phyloP scores from a whole-genome alignment of 2,888 invertebrate genomes.

The Gandaritis pyraliata region DNA sequence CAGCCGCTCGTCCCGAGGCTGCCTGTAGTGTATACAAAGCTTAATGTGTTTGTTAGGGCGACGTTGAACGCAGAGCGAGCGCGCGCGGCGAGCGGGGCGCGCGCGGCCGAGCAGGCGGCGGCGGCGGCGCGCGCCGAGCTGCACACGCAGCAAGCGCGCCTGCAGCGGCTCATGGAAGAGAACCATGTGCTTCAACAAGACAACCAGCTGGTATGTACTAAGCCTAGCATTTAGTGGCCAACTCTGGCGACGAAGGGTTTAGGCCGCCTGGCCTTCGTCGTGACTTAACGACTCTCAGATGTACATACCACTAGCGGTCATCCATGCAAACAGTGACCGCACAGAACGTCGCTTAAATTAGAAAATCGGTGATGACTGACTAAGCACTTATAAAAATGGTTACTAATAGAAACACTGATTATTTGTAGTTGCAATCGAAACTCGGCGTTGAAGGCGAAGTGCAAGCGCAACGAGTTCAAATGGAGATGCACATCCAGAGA shows the following conservation, averaged over 20 bases:
- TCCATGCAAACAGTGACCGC: no score
- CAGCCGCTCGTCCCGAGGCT: no score
- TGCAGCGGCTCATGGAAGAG: conserved; percentile 86
- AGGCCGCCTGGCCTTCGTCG: no score
- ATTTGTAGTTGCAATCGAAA: conserved; percentile 83
- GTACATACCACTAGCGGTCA: no score
- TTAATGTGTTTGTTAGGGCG: conserved; percentile 56
- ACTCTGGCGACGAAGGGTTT: no score
- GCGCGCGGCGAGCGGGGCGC: conserved; percentile 83
- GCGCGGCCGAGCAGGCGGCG: conserved; percentile 79
- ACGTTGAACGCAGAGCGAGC: conserved; percentile 88
- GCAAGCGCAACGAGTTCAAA: conserved; percentile 86
- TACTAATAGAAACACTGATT: not conserved
- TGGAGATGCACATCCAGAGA: conserved; percentile 87
- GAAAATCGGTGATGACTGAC: no score
- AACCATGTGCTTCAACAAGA: conserved; percentile 86
- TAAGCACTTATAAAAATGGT: no score
- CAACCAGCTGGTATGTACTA: conserved; percentile 77
- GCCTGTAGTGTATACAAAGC: no score
- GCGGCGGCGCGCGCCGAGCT: conserved; percentile 86
- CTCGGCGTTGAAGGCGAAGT: conserved; percentile 79
- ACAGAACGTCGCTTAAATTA: no score
- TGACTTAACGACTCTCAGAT: no score
- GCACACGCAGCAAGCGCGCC: conserved; percentile 85
- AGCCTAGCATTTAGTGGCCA: no score